Percentiles rank a stretch among this genome's conserved stretches.
phyloP scores from a whole-genome alignment of 2,113 vertebrate species.

The Bos indicus region DNA sequence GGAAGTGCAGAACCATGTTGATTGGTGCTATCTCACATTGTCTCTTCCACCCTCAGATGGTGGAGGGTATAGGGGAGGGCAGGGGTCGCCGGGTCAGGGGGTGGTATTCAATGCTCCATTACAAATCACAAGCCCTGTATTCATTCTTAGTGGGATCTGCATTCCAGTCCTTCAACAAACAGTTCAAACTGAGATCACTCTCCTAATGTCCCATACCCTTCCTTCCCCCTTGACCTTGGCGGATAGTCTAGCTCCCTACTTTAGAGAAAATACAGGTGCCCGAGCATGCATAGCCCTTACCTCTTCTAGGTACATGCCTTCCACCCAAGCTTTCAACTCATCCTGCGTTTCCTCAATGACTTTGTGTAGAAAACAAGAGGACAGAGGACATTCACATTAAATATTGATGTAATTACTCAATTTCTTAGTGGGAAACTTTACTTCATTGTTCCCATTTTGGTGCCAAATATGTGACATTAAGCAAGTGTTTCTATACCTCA shows the following conservation, averaged over 20 bases:
- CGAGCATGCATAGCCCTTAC: rapidly evolving
- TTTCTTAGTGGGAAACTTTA: not conserved
- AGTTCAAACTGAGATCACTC: not conserved
- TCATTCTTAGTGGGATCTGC: not conserved
- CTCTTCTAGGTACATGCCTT: not conserved
- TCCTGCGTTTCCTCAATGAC: not conserved
- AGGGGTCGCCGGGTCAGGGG: not conserved
- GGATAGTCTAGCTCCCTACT: not conserved
- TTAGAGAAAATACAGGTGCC: not conserved
- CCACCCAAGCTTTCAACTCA: not conserved
- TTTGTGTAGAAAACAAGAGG: not conserved
- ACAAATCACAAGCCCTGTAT: not conserved
- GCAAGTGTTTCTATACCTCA: not conserved
- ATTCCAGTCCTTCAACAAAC: not conserved
- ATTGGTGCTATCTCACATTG: not conserved
- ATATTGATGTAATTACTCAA: not conserved
- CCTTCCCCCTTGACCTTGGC: too few species aligned
- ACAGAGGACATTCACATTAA: not conserved
- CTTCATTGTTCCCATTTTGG: not conserved
- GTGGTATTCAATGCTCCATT: not conserved
- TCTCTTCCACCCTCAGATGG: not conserved
- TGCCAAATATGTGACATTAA: not conserved
- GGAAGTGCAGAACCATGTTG: not conserved
- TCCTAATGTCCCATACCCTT: not conserved
- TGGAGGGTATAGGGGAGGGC: not conserved